A percentile compares a stretch with the other conserved stretches of the same genome.
Evolutionary conservation across 2,113 vertebrate species (phyloP).

Genomic region (Stigmatopora argus): DNA sequence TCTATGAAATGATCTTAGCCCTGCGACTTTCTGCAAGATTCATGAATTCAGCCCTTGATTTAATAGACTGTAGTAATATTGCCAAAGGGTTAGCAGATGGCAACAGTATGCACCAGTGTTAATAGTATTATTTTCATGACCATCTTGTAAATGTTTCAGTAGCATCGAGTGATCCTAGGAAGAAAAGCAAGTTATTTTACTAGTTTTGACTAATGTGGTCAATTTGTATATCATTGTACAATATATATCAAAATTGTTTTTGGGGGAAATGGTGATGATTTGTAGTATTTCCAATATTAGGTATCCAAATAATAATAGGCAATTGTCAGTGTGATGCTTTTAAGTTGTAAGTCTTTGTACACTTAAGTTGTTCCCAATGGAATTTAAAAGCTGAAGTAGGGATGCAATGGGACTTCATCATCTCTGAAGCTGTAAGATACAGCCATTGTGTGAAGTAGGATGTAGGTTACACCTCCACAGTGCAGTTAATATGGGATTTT

Average conservation of each 20-base stretch:
- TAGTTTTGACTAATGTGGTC: background rate
- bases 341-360: too few relatives aligned
- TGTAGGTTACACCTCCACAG: slow-evolving; percentile 58
- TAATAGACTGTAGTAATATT: background rate
- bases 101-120: too few relatives aligned
- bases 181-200: background rate
- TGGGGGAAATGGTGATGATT: too few relatives aligned
- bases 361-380: background rate
- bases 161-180: too few relatives aligned
- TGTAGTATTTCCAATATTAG: background rate
- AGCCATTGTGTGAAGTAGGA: slow-evolving; percentile 12
- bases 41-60: background rate
- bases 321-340: background rate
- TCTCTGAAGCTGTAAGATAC: slow-evolving; percentile 15
- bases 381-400: background rate
- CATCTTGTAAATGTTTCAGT: too few relatives aligned
- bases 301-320: background rate
- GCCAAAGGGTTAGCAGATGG: too few relatives aligned
- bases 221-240: background rate
- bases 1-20: background rate
- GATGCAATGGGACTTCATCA: slow-evolving; percentile 17
- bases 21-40: background rate
- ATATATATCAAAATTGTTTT: background rate
- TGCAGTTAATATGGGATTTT: slow-evolving; percentile 35
- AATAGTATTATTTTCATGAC: too few relatives aligned